Conservation (phyloP, 30 jellyfish, hydroid and myxozoan species). For the Haliclystus octoradiatus region DNA sequence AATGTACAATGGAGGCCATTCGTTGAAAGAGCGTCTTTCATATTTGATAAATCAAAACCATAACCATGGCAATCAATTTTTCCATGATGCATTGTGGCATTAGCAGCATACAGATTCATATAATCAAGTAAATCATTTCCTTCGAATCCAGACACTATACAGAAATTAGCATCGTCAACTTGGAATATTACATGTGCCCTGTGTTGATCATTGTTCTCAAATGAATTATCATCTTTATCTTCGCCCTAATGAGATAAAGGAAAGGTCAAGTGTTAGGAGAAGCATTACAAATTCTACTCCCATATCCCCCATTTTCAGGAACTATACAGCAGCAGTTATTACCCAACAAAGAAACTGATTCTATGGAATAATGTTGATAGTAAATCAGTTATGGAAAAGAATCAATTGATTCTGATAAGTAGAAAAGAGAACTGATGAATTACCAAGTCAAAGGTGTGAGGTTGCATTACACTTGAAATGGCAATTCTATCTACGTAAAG, state of each 20-base stretch:
- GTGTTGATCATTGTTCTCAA: conserved; percentile 5
- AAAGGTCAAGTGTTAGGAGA: no score
- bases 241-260: not conserved
- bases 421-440: no score
- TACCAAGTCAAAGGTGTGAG: no score
- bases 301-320: no score
- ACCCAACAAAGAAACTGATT: no score
- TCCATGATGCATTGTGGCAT: conserved; percentile 45
- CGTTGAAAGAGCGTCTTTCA: conserved; percentile 56
- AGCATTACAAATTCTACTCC: no score
- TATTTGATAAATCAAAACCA: conserved; percentile 15
- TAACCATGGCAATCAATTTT: conserved; percentile 7
- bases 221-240: conserved; percentile 6
- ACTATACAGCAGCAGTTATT: no score
- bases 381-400: no score
- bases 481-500: no score
- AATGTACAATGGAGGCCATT: conserved; percentile 22
- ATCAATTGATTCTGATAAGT: no score
- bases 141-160: conserved; percentile 58
- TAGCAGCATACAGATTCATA: conserved; percentile 47
- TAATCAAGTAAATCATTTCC: conserved; percentile 57
- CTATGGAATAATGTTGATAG: no score
- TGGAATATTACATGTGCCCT: conserved; percentile 64
- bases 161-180: conserved; percentile 53
- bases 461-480: no score